Evolutionary conservation across 2,113 vertebrate genomes (phyloP).

Genomic region (Aix galericulata): DNA sequence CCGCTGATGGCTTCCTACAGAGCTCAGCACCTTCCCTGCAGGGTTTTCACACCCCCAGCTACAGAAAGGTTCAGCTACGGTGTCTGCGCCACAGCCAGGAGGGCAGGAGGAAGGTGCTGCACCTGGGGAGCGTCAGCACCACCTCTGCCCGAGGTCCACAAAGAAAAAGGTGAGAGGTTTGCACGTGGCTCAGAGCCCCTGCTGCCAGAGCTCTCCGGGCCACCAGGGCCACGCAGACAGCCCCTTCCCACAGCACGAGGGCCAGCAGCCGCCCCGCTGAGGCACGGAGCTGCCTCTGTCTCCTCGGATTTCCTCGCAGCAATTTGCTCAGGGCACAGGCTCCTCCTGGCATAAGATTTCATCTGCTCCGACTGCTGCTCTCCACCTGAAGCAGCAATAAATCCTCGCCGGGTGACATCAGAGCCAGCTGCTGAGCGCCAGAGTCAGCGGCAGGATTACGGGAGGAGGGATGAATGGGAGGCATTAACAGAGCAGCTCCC

Average conservation of each 20-base stretch:
- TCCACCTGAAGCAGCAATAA: constrained; percentile 70
- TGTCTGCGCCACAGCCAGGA: not conserved
- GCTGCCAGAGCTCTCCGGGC: not conserved
- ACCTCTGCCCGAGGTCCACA: not conserved
- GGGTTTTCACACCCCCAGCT: fast-evolving
- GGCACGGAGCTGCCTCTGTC: constrained; percentile 24
- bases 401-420: constrained; percentile 47
- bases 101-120: not conserved
- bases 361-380: constrained; percentile 32
- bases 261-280: not conserved
- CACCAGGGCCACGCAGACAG: fast-evolving
- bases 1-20: not conserved
- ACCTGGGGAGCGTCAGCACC: not conserved
- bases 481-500: not conserved
- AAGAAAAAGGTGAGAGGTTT: not conserved
- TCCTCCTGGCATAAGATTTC: constrained; percentile 59
- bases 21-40: fast-evolving
- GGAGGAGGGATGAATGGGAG: constrained; percentile 50
- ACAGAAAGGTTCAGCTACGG: fast-evolving
- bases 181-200: fast-evolving
- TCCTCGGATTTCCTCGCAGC: constrained; percentile 56
- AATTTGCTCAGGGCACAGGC: constrained; percentile 47
- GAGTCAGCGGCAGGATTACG: not conserved
- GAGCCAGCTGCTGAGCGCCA: constrained; percentile 58
- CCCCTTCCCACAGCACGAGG: not conserved